Percentiles rank a stretch among this genome's conserved stretches.
Evolutionary conservation across 2,888 invertebrate genomes (phyloP).

Genomic region (Lasioglossum malachurum): DNA sequence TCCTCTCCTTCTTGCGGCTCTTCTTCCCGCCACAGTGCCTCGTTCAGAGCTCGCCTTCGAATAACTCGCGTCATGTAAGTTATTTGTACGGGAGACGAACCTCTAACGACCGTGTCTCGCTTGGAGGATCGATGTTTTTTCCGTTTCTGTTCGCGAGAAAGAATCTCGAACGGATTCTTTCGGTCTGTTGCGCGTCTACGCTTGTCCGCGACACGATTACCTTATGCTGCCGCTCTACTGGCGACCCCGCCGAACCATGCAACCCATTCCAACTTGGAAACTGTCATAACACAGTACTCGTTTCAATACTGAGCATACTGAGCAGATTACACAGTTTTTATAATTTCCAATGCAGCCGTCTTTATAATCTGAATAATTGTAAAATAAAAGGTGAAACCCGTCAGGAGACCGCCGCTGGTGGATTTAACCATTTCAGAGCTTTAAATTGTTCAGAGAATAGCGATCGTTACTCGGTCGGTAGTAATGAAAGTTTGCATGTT

Average conservation of each 20-base stretch:
- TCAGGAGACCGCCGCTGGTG: too few relatives aligned
- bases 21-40: slow-evolving; percentile 52
- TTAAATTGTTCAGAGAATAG: not conserved
- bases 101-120: slow-evolving; percentile 65
- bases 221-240: slow-evolving; percentile 3
- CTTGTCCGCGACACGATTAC: slow-evolving; percentile 7
- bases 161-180: slow-evolving; percentile 7
- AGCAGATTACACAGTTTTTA: not conserved
- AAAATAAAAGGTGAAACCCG: too few relatives aligned
- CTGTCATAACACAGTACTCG: not conserved
- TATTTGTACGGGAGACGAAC: slow-evolving; percentile 73
- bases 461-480: not conserved
- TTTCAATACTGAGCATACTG: not conserved
- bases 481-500: not conserved
- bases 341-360: too few relatives aligned
- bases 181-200: not conserved
- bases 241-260: not conserved
- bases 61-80: slow-evolving; percentile 73
- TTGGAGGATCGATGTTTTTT: slow-evolving; percentile 64
- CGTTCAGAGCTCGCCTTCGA: slow-evolving; percentile 43
- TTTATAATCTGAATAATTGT: too few relatives aligned
- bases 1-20: slow-evolving; percentile 64
- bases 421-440: too few relatives aligned
- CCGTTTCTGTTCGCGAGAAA: slow-evolving; percentile 15
- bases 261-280: not conserved